Percentiles rank a stretch among this genome's conserved stretches.
phyloP scores from a whole-genome alignment of 2,888 invertebrate species.

The Cantharis flavilabris region DNA sequence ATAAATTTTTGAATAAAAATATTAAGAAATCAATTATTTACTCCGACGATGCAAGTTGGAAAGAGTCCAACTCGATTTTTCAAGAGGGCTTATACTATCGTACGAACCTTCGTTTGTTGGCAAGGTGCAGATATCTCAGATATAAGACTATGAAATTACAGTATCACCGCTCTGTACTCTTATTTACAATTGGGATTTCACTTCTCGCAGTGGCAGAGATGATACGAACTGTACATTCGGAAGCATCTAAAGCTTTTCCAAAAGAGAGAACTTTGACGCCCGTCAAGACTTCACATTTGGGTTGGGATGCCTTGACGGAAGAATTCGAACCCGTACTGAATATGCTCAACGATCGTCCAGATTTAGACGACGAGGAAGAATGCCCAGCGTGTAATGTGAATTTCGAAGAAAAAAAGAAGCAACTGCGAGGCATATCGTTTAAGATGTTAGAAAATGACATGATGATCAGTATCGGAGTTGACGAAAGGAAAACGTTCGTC shows the following conservation, averaged over 20 bases:
- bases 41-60: background rate
- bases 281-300: background rate
- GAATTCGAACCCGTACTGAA: background rate
- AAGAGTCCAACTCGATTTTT: background rate
- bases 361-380: too few relatives aligned
- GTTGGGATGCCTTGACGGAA: background rate
- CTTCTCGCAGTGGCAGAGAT: background rate
- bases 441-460: background rate
- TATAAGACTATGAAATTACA: background rate
- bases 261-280: too few relatives aligned
- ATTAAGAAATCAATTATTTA: background rate
- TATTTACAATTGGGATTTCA: background rate
- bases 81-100: background rate
- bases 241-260: too few relatives aligned
- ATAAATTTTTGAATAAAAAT: background rate
- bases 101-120: too few relatives aligned
- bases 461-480: background rate
- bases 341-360: too few relatives aligned
- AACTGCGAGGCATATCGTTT: background rate
- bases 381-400: background rate
- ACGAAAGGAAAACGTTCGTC: background rate
- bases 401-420: rapidly evolving
- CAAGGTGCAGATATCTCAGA: too few relatives aligned
- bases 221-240: too few relatives aligned
- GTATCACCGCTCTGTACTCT: background rate